Percentiles rank a stretch among this genome's conserved stretches.
These are phyloP conservation scores for Synergus japonicus DNA, from an alignment of 2,888 invertebrate genomes.

Conservation along the genomic window DNA sequence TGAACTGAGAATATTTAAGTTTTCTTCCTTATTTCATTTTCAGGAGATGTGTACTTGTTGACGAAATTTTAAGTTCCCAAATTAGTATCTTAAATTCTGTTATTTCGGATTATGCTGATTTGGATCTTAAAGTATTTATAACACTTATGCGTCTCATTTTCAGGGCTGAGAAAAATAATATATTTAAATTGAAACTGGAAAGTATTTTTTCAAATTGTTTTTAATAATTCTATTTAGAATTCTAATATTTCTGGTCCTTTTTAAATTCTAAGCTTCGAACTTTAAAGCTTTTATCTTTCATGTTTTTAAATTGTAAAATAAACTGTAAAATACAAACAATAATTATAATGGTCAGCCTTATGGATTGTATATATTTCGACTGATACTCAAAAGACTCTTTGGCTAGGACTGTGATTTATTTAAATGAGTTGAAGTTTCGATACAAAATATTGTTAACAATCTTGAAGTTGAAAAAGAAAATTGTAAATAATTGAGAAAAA, in stretches of 20 bases:
- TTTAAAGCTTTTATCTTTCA: no score
- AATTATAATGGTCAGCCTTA: neutral
- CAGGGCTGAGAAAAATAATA: neutral
- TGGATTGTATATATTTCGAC: neutral
- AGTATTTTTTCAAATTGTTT: no score
- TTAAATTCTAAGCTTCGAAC: no score
- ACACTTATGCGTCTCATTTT: neutral
- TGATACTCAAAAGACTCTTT: neutral
- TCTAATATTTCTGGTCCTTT: neutral
- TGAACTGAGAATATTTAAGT: conserved; percentile 41
- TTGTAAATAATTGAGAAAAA: neutral
- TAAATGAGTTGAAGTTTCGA: neutral
- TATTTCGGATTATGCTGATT: neutral
- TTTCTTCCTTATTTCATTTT: neutral
- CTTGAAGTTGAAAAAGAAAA: neutral
- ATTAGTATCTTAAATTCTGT: neutral
- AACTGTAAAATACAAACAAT: neutral
- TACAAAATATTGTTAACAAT: neutral
- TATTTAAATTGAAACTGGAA: neutral
- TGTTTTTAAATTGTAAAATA: neutral
- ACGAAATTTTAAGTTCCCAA: neutral
- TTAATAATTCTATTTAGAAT: no score
- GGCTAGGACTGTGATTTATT: neutral
- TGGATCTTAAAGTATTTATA: neutral
- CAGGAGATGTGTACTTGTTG: neutral